A percentile compares a stretch with the other conserved stretches of the same genome.
These are phyloP conservation scores for Drosophila prolongata DNA, from an alignment of 2,888 invertebrate species.

Conservation along the genomic window DNA sequence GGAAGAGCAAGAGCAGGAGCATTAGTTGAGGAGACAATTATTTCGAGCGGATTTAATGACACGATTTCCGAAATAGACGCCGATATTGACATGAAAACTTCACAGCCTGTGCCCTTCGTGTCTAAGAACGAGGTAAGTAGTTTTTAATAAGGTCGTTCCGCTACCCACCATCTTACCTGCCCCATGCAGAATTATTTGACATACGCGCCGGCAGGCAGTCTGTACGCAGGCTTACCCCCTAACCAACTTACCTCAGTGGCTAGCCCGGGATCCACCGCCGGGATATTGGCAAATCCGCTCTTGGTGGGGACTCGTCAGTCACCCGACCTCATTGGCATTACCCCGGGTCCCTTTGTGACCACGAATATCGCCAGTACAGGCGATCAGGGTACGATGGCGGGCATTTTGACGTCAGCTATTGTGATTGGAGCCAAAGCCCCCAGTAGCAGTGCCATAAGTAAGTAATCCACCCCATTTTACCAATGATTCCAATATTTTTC, in stretches of 20 bases:
- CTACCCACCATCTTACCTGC: background rate
- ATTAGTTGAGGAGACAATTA: slow-evolving; percentile 87
- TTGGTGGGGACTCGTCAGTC: slow-evolving; percentile 80
- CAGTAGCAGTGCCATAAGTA: slow-evolving; percentile 70
- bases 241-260: slow-evolving; percentile 63
- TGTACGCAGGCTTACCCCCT: slow-evolving; percentile 81
- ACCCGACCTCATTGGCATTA: slow-evolving; percentile 83
- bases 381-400: slow-evolving; percentile 50
- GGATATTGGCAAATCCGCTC: slow-evolving; percentile 63
- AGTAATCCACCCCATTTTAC: slow-evolving; percentile 40
- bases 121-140: slow-evolving; percentile 83
- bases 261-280: slow-evolving; percentile 38
- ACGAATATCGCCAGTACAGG: slow-evolving; percentile 49
- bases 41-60: slow-evolving; percentile 92
- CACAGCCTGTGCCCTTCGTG: slow-evolving; percentile 86
- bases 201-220: slow-evolving; percentile 81
- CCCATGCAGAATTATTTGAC: slow-evolving; percentile 82
- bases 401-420: slow-evolving; percentile 76
- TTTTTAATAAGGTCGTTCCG: background rate
- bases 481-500: background rate
- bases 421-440: slow-evolving; percentile 74
- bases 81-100: slow-evolving; percentile 88
- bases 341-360: slow-evolving; percentile 74
- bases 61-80: slow-evolving; percentile 94
- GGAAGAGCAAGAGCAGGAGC: slow-evolving; percentile 48